Evolutionary conservation across 2,888 invertebrate genomes (phyloP), one percentile per base, ranked within the genome.

Genomic region (Leptopilina drosophilae): DNA sequence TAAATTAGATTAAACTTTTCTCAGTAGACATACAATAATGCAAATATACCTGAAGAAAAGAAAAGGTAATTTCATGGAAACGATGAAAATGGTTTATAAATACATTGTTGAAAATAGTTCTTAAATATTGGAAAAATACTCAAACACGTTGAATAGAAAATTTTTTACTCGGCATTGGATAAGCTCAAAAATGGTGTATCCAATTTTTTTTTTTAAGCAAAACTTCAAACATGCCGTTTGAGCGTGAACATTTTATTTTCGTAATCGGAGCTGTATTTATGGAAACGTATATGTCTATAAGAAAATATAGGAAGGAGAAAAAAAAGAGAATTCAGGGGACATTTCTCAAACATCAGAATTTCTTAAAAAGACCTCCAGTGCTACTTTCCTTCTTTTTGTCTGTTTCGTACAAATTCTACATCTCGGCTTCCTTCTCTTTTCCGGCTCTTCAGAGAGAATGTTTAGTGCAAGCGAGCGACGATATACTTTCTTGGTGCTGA

Each of bases 241-340:
- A 46, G 46, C 46, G 67, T 67, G 46, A 67, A 67, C 67, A 67
- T 46, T 66, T 67, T 46, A 46, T 62, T 66, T 67, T 67, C 20
- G 46, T 67, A 67, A 67, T 46, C 67, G 15, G 46, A 46, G 46
- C 9, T 12, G 15, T 67, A 67, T 67, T 67, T 67, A 46, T 67
- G 20, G 66, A 66, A 46, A 66, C 66, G 40, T 42, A 9, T 26
- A 42, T 9, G 5, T 33, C 7, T 42, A 5, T 42, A 42, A 42
- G 42, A 42, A 42, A 42, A 42, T 42, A 42, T 7, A 8, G 42
- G 46, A 20, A 33, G 33, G 42, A 67, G 15, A 42, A n/a, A 67
- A 15, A 67, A 67, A 67, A 66, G 46, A 46, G 65, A 5, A 67
- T n/a, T 8, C 46, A 15, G 7, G 66, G 46, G 67, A 67, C 67